Base-by-base conservation (phyloP, 53 echinoderm and acorn worm genomes). In the Crossaster papposus region DNA sequence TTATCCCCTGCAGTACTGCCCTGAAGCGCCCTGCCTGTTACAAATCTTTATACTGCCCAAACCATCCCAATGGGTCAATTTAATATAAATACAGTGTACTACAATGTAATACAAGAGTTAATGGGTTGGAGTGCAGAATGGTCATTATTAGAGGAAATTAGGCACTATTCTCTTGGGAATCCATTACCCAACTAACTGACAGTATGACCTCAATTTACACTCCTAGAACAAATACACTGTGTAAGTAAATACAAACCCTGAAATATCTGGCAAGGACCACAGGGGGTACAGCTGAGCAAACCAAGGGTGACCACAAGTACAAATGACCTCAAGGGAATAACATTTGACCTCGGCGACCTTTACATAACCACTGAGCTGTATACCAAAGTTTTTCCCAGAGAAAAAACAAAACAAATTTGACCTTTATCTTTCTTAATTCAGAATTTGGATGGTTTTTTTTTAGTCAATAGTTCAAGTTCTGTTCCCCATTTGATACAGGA, bases 331-430 rank as follows among this genome's bases (percentile, higher is more conserved):
- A 52, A 10, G 53, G 85, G 72, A 85, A 33, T 52, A 36, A 53
- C 85, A 31, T 18, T 53, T 73, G 72, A 85, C 73, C 72, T 26
- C 85, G 9, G 22, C 14, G 72, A 73, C 83, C 70, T 83, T 30
- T 26, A 0, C 37, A 63, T 2, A 81, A 30, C 33, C 32, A 65
- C 65, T 26, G 38, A 11, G 23, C 65, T 44, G 14, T 17, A 83
- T 30, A 70, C 20, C 4, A 68, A 65, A 37, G 18, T 37, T 36
- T 65, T 36, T 38, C 36, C 26, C 32, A 18, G 33, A 28, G 29
- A n/a, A 31, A 20, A 0, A 15, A 14, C 17, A 18, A 20, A n/a
- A n/a, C n/a, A n/a, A n/a, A n/a, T n/a, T 58, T 58, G 15, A 17
- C 6, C 1, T 44, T 44, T 44, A 9, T 9, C 44, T 18, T 20